Base-by-base conservation (phyloP, 2,797 vertebrate genomes). In the Acanthiza pusilla region DNA sequence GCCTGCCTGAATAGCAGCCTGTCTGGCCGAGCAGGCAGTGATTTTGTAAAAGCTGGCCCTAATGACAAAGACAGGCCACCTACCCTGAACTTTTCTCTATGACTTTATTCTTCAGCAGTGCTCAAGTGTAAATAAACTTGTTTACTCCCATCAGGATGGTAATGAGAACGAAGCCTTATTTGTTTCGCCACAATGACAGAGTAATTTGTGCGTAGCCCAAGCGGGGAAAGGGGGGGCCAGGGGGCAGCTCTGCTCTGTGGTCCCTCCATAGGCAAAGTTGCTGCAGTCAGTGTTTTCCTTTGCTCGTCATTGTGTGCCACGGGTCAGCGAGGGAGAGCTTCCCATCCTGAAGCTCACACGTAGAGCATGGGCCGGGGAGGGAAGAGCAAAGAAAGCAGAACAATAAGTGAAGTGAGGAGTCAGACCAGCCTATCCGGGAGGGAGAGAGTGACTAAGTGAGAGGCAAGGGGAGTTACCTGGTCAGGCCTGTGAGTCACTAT, bases 121-220 rank as follows among this genome's bases (percentile, higher is more conserved):
- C 97, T 97, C 94, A 94, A 97, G 97, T 97, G 96, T 97, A 98
- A 98, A 98, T 97, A 97, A 97, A 96, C 97, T 97, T 98, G 97
- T 98, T 98, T 98, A 98, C 97, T 85, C 78, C 85, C 95, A 95
- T 97, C 97, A 90, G 97, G 97, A 97, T 84, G 96, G 94, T 80
- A 96, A 96, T 94, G 97, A 96, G 97, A 98, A 98, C 82, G 97
- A 98, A 98, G 97, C 94, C 97, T 96, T 95, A 96, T 96, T 97
- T 97, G 96, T 97, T 95, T 97, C 79, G 5, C 95, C 95, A 96
- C 96, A 97, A 97, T 96, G 97, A 96, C 97, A 91, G 90, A 97
- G 95, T 94, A 95, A 97, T 97, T 96, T 96, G 97, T 68, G 92
- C 40, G 13, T 77, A 73, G 96, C 47, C 93, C 90, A 78, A 76